A percentile compares a stretch with the other conserved stretches of the same genome.
Evolutionary conservation across 2,888 invertebrate genomes (phyloP).

Genomic region (Malachius bipustulatus): DNA sequence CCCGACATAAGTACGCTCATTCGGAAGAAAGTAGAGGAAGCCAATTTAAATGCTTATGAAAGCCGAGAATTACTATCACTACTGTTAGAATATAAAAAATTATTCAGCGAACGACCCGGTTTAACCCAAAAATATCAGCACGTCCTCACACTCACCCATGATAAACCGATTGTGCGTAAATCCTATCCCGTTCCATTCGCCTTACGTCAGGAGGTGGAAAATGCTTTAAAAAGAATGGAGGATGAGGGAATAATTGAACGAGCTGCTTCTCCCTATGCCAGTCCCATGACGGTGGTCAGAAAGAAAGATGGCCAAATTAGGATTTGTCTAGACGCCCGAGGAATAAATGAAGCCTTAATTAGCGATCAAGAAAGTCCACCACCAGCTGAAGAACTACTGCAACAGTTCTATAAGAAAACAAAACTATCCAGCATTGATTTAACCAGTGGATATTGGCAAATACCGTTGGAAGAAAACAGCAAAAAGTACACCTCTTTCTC

Average conservation of each 20-base stretch:
- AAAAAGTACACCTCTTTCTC: conserved; percentile 17
- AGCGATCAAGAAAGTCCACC: conserved; percentile 22
- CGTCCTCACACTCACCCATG: conserved; percentile 18
- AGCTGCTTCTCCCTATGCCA: conserved; percentile 24
- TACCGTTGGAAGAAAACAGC: conserved; percentile 13
- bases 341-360: conserved; percentile 24
- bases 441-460: conserved; percentile 17
- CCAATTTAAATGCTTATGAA: too few relatives aligned
- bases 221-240: too few relatives aligned
- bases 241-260: conserved; percentile 23
- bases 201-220: too few relatives aligned
- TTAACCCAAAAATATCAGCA: conserved; percentile 19
- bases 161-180: conserved; percentile 17
- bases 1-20: too few relatives aligned
- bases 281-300: conserved; percentile 23
- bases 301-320: conserved; percentile 26
- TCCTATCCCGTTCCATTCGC: conserved; percentile 26
- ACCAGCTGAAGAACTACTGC: conserved; percentile 17
- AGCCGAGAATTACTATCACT: too few relatives aligned
- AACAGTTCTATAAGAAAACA: conserved; percentile 9
- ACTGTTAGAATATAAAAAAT: too few relatives aligned
- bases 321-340: conserved; percentile 26
- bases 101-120: conserved; percentile 16
- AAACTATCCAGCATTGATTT: conserved; percentile 17
- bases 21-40: too few relatives aligned